A percentile compares a stretch with the other conserved stretches of the same genome.
Conservation (phyloP, 2,113 vertebrate species). For the Henicopernis longicauda region DNA sequence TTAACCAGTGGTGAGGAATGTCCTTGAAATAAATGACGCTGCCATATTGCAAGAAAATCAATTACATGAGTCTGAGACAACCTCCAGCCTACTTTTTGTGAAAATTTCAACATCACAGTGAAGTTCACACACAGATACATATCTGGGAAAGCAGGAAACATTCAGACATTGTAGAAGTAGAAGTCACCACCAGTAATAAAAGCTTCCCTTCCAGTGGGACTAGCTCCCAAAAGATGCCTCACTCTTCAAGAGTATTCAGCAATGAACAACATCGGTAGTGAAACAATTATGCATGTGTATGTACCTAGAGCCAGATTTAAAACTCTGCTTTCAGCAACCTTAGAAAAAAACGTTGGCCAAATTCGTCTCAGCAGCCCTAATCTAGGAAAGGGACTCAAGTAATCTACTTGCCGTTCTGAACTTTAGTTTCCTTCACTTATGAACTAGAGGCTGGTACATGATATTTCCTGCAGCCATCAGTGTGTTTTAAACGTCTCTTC, state of each 20-base stretch:
- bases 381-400: neutral
- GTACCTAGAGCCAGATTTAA: neutral
- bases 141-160: neutral
- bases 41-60: neutral
- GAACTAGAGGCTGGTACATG: neutral
- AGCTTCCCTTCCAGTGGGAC: neutral
- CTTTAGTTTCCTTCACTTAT: neutral
- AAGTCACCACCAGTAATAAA: neutral
- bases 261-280: neutral
- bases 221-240: neutral
- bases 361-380: neutral
- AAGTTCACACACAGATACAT: neutral
- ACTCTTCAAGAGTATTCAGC: neutral
- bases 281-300: rapidly evolving
- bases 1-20: neutral
- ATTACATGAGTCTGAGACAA: neutral
- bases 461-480: neutral
- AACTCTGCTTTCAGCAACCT: neutral
- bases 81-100: neutral
- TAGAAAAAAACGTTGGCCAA: neutral
- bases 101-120: neutral
- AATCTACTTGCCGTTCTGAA: neutral
- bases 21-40: neutral
- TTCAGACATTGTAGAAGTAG: neutral
- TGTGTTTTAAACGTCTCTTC: neutral